Evolutionary conservation across 2,888 invertebrate genomes (phyloP), one percentile per base, ranked within the genome.

Genomic region (Apotomis capreana): DNA sequence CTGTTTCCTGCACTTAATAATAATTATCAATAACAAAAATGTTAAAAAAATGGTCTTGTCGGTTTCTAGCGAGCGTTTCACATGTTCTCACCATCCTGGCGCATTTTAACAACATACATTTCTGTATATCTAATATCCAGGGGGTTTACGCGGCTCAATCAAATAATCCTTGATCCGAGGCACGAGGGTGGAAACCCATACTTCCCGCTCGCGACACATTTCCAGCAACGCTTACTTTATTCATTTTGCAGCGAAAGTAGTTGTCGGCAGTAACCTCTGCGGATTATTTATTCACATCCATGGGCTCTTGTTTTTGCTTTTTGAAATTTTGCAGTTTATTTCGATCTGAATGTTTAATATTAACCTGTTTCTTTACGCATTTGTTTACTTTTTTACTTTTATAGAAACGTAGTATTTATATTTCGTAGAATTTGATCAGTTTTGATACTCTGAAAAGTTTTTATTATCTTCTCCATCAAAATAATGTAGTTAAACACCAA

Each of bases 121-220:
- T 49, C 49, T 9, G 13, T 54, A 54, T 13, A 57, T 59, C 52
- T 68, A 55, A 55, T 59, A 62, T 67, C 49, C 49, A 37, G 63
- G 68, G 59, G 40, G 63, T 68, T 70, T 63, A 74, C 70, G 74
- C 73, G 62, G 74, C 72, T 76, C 75, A 79, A 82, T 81, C 77
- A 78, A 81, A 80, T 81, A 76, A 80, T 77, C 78, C 78, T 77
- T 81, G 78, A 81, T 82, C 79, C 78, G 76, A 61, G 65, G 74
- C 75, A 75, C 73, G 73, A 76, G 77, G 79, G 81, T 79, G 74
- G 77, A 79, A 82, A 78, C 75, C 75, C 73, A 79, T 78, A 77
- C 79, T 80, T 81, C 80, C 82, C 72, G 69, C 70, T 49, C 54
- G 64, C 74, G 72, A 78, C 74, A 73, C 69, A 64, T 69, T 68